A percentile compares a stretch with the other conserved stretches of the same genome.
These are phyloP conservation scores for Ischnus inquisitorius DNA, from an alignment of 2,888 invertebrate genomes.

Conservation along the genomic window DNA sequence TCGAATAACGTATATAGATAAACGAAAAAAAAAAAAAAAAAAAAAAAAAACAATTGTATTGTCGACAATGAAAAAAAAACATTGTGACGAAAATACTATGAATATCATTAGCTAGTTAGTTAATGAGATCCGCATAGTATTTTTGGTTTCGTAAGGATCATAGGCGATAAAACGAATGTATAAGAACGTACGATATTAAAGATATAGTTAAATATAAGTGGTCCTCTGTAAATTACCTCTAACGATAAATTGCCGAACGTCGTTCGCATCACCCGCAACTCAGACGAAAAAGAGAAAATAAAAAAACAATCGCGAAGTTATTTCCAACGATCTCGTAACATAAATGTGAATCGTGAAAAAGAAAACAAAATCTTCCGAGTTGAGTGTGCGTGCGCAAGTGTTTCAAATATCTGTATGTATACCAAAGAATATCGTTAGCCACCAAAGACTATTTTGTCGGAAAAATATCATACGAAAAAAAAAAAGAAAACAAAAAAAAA, in stretches of 20 bases:
- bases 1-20: constrained; percentile 44
- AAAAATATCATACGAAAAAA: constrained; percentile 48
- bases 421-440: constrained; percentile 60
- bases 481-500: constrained; percentile 35
- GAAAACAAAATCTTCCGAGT: constrained; percentile 24
- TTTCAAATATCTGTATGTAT: constrained; percentile 61
- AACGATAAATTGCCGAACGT: constrained; percentile 51
- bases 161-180: constrained; percentile 49
- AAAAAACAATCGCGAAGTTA: not conserved
- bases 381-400: constrained; percentile 45
- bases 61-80: constrained; percentile 3
- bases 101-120: constrained; percentile 23
- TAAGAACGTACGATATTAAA: constrained; percentile 31
- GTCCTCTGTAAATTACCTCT: constrained; percentile 65
- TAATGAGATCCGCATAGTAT: constrained; percentile 30
- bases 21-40: not conserved
- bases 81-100: constrained; percentile 17
- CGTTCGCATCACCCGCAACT: constrained; percentile 46
- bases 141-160: constrained; percentile 28
- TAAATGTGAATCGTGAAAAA: not conserved
- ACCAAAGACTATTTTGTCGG: constrained; percentile 68
- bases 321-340: constrained; percentile 7
- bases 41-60: constrained; percentile 34
- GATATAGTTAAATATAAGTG: constrained; percentile 41
- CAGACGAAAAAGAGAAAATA: constrained; percentile 26